phyloP scores from a whole-genome alignment of 2,888 invertebrate species.

The Acanthoscelides obtectus region DNA sequence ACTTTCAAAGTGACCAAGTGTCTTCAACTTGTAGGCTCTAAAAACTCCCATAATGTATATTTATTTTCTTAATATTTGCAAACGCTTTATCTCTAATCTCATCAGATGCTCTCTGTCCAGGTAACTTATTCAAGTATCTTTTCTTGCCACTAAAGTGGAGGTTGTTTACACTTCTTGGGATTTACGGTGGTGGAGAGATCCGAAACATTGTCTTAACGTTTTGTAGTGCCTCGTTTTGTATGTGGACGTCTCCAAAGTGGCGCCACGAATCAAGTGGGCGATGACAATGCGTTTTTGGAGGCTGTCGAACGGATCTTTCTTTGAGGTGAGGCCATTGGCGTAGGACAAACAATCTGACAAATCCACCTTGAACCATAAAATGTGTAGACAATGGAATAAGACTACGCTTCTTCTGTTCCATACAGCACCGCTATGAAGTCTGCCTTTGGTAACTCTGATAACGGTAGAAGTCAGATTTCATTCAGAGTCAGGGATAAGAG shows the following conservation, averaged over 20 bases:
- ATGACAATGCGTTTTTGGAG: not conserved
- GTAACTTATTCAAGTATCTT: not conserved
- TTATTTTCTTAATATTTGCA: not conserved
- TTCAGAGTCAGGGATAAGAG: too few relatives aligned
- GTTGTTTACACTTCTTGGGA: slow-evolving; percentile 13
- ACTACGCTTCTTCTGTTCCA: too few relatives aligned
- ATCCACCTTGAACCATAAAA: too few relatives aligned
- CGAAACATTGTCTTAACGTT: not conserved
- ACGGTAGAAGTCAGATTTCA: too few relatives aligned
- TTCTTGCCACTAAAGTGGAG: not conserved
- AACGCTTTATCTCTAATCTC: not conserved
- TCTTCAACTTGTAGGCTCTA: too few relatives aligned
- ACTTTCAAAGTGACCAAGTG: too few relatives aligned
- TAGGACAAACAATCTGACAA: too few relatives aligned
- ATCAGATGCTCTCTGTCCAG: not conserved
- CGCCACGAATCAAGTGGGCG: not conserved
- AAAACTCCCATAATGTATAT: not conserved
- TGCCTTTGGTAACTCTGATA: too few relatives aligned
- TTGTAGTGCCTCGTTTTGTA: not conserved
- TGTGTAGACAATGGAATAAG: too few relatives aligned
- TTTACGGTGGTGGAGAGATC: slow-evolving; percentile 7
- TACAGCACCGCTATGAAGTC: too few relatives aligned
- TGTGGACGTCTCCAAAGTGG: not conserved
- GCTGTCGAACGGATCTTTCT: not conserved
- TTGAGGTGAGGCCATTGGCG: not conserved